Evolutionary conservation across 2,113 vertebrate genomes (phyloP), one percentile per base, ranked within the genome.

Genomic region (Polypterus bichir): DNA sequence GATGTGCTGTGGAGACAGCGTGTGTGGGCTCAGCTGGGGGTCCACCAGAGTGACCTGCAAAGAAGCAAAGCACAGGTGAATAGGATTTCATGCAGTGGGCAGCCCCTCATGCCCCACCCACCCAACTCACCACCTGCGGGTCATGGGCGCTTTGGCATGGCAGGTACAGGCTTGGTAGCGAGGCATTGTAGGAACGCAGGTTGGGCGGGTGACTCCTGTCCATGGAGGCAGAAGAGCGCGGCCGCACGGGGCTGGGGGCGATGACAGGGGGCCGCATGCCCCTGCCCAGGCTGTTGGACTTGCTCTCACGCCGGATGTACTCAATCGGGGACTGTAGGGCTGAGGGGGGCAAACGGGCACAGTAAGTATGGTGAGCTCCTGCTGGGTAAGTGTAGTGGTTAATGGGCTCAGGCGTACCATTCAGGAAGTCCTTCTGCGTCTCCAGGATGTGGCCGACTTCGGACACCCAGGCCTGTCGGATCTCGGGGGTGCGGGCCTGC

Each of bases 281-380:
- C 65, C 90, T 80, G 6, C 92, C 92, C 66, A 95, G 78, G 74
- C 91, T 95, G 69, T 90, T 93, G 65, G 91, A 92, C 76, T 94
- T 91, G 76, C 86, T 91, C 74, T 95, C 92, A 44, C 85, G 75
- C 10, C 92, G 85, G 77, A 94, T 91, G 82, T 95, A 95, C 72
- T 94, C 92, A 49, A 95, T 95, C 10, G 92, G 92, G 0, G 92
- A 95, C 76, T 94, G 92, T 76, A 94, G 73, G 59, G 92, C 92
- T 95, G 71, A 7, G 6, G 60, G 67, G 54, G 3, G 46, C 1
- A 59, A 46, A 44, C 3, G 45, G 9, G 9, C 11, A 9, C 9
- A 9, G 46, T 8, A 59, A 5, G 9, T 46, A n/a, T 27, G 45
- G 10, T 44, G 3, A 44, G 11, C 4, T 27, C 10, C 58, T 44